phyloP scores from a whole-genome alignment of 2,797 vertebrate genomes.

The Cirrhinus molitorella region DNA sequence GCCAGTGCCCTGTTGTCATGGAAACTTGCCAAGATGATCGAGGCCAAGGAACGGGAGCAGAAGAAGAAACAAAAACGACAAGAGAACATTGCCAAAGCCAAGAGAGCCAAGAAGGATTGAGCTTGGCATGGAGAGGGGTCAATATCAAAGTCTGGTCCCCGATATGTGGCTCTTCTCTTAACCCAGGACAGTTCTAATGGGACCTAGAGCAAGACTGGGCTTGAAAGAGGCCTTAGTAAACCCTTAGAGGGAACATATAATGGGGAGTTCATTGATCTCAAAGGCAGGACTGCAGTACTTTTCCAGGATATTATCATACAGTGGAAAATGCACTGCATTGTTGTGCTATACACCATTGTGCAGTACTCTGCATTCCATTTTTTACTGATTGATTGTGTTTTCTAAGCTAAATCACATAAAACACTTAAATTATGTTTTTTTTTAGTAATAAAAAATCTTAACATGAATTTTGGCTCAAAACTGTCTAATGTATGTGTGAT shows the following conservation, averaged over 20 bases:
- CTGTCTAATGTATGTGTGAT: slow-evolving; percentile 51
- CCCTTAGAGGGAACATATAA: slow-evolving; percentile 69
- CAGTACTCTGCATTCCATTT: slow-evolving; percentile 79
- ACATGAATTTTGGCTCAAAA: slow-evolving; percentile 59
- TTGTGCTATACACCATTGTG: slow-evolving; percentile 64
- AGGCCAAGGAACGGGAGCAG: slow-evolving; percentile 93
- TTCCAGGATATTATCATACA: slow-evolving; percentile 61
- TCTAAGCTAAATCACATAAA: slow-evolving; percentile 62
- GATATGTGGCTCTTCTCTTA: slow-evolving; percentile 63
- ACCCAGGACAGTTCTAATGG: slow-evolving; percentile 65
- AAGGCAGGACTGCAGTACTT: slow-evolving; percentile 72
- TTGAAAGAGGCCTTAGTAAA: slow-evolving; percentile 61
- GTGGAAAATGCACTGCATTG: slow-evolving; percentile 62
- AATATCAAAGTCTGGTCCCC: slow-evolving; percentile 60
- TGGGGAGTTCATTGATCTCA: slow-evolving; percentile 65
- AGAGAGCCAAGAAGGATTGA: slow-evolving; percentile 95
- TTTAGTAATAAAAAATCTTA: slow-evolving; percentile 70
- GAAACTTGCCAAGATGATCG: slow-evolving; percentile 99
- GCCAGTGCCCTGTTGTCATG: slow-evolving; percentile 95
- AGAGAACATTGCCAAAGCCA: slow-evolving; percentile 97
- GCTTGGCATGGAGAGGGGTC: slow-evolving; percentile 57
- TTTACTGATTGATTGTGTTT: slow-evolving; percentile 40
- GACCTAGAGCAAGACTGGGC: slow-evolving; percentile 59
- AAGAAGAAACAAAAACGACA: slow-evolving; percentile 98
- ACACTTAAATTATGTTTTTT: slow-evolving; percentile 40